Evolutionary conservation across 2,888 invertebrate species (phyloP), one percentile per base, ranked within the genome.

Genomic region (Adelognathus sp.): DNA sequence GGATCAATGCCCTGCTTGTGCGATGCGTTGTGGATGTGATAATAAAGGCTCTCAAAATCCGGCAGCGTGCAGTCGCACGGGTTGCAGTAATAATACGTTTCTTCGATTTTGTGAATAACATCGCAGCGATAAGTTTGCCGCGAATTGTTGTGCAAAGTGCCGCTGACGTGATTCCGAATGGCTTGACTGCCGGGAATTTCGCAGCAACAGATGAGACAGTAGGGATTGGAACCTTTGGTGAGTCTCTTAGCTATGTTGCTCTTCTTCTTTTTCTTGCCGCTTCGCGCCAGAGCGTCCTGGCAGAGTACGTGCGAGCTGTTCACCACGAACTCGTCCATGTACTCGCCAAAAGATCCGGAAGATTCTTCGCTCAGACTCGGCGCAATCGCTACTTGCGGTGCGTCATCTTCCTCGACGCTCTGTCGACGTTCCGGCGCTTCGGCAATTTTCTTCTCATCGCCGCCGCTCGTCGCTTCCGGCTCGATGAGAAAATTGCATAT

Each of bases 171-270:
- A 9, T 52, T 27, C 7, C n/a, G n/a, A 7, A 33, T 31, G 7
- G 0, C 1, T 1, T 7, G n/a, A 0, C 24, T 1, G 4, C 36
- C 27, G 16, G 16, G 7, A 14, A 67, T 52, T 6, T 7, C 14
- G n/a, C 29, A 33, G 18, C 24, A 27, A 7, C 70, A 74, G 3
- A 74, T 33, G 11, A 78, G 2, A 3, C 78, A 78, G 36, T 64
- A 73, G 9, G 14, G 41, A 5, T 7, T 11, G 21, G 21, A 3
- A 33, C 5, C 4, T 3, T 50, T 1, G 1, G 11, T 24, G 9
- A 11, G 11, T 4, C 11, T 9, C 21, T 50, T 21, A 1, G 54
- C 3, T 3, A 3, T 54, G 31, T 9, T 27, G 9, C 11, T n/a
- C 14, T 1, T 44, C 14, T 73, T 50, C 27, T 18, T n/a, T n/a